Percentiles rank a stretch among this genome's conserved stretches.
phyloP scores from a whole-genome alignment of 1,140 invertebrate genomes.

The Lasaia peninsularis region DNA sequence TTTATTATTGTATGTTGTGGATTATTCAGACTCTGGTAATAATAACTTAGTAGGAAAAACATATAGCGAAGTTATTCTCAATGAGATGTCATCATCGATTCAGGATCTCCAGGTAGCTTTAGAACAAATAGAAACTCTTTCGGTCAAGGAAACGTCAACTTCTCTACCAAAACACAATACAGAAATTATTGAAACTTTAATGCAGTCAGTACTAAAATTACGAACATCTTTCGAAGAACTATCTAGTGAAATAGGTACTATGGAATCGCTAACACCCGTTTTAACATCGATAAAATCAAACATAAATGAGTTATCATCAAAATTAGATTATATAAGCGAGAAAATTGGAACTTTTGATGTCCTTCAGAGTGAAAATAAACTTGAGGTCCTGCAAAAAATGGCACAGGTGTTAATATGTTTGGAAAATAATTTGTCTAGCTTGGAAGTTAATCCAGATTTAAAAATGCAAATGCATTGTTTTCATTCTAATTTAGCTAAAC shows the following conservation, averaged over 20 bases:
- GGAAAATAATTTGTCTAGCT: slow-evolving; percentile 58
- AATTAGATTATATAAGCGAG: slow-evolving; percentile 43
- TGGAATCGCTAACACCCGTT: slow-evolving; percentile 38
- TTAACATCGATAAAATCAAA: slow-evolving; percentile 49
- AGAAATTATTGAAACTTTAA: slow-evolving; percentile 59
- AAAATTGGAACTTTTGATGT: slow-evolving; percentile 55
- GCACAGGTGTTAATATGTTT: slow-evolving; percentile 71
- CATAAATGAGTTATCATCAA: slow-evolving; percentile 48
- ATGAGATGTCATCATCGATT: slow-evolving; percentile 74
- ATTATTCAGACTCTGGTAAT: slow-evolving; percentile 35
- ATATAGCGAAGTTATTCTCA: slow-evolving; percentile 52
- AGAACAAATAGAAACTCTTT: slow-evolving; percentile 64
- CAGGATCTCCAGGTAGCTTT: slow-evolving; percentile 75
- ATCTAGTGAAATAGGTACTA: slow-evolving; percentile 39
- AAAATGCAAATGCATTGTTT: slow-evolving; percentile 45
- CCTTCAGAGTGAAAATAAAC: slow-evolving; percentile 66
- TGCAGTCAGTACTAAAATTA: slow-evolving; percentile 57
- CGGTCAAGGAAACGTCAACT: slow-evolving; percentile 49
- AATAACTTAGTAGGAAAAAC: background rate
- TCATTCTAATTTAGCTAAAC: slow-evolving; percentile 66
- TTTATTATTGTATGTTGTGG: slow-evolving; percentile 49
- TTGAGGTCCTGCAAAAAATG: slow-evolving; percentile 73
- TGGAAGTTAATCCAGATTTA: slow-evolving; percentile 40
- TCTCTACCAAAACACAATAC: slow-evolving; percentile 56
- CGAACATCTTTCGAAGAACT: slow-evolving; percentile 60